Evolutionary conservation across 1,140 invertebrate species (phyloP), one percentile per base, ranked within the genome.

Genomic region (Drosophila albomicans): DNA sequence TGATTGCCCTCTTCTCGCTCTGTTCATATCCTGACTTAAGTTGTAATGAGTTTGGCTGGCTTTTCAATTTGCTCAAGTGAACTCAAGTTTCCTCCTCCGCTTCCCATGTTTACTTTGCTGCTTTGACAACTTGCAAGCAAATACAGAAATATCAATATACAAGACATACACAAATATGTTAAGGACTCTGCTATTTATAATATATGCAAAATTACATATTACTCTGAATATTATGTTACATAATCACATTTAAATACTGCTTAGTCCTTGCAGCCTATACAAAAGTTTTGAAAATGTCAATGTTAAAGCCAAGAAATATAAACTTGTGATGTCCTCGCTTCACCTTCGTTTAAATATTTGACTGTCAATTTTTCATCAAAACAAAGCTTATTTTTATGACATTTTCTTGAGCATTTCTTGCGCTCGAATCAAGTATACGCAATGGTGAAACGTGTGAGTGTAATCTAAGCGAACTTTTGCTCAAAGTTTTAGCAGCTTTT

Each of bases 21-120:
- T n/a, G 13, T 10, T 54, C 13, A 41, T 30, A 30, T 7, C 8
- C 35, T 7, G 58, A 13, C 59, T 41, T 30, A 43, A 49, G 28
- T 49, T 52, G 63, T 81, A 81, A 81, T 81, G 78, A 81, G 79
- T 81, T 81, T 81, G 57, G 51, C 46, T 63, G 41, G 67, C 62
- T 67, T 71, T 68, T 59, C 35, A 61, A 51, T 30, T 35, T 70
- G 56, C 78, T 66, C 66, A 66, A 80, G 66, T 75, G 70, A 56
- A 16, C 56, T 45, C 38, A 28, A 43, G 57, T 28, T 45, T 45
- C 41, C 5, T 13, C 38, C 41, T 45, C 20, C 5, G 4, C 6
- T 59, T 59, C n/a, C n/a, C 30, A 30, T 59, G 38, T 59, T 45
- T 11, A 45, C 41, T 45, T 28, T 45, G 20, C 11, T 13, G 35